A percentile compares a stretch with the other conserved stretches of the same genome.
Evolutionary conservation across 2,888 invertebrate genomes (phyloP).

Genomic region (Hypsopygia costalis): DNA sequence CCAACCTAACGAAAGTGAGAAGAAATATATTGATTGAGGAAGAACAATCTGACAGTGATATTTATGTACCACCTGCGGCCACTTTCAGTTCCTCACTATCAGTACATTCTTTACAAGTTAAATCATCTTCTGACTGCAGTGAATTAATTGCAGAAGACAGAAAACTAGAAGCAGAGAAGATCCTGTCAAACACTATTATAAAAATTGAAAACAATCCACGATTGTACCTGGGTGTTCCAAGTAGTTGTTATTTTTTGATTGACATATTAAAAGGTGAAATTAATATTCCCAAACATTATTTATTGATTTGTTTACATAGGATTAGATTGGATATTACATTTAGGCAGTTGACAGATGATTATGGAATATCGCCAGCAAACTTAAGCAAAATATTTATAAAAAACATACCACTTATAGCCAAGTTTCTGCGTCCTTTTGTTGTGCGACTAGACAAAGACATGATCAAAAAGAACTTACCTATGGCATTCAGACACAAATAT

Average conservation of each 20-base stretch:
- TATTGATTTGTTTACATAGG: constrained; percentile 13
- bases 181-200: constrained; percentile 8
- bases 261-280: no score
- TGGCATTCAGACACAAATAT: constrained; percentile 25
- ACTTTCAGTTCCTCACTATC: constrained; percentile 9
- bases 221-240: constrained; percentile 15
- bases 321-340: constrained; percentile 14
- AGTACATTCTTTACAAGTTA: constrained; percentile 14
- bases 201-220: constrained; percentile 16
- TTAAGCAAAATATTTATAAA: constrained; percentile 13
- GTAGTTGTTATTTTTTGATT: no score
- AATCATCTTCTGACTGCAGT: constrained; percentile 20
- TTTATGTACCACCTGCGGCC: constrained; percentile 10
- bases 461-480: constrained; percentile 19
- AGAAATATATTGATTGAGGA: constrained; percentile 8
- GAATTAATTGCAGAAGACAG: constrained; percentile 15
- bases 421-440: constrained; percentile 19
- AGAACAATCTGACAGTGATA: constrained; percentile 17
- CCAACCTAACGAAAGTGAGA: constrained; percentile 4
- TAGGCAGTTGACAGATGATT: constrained; percentile 10
- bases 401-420: constrained; percentile 16
- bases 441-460: constrained; percentile 13
- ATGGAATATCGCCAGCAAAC: constrained; percentile 6
- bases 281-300: no score
- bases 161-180: constrained; percentile 11